Base-by-base conservation (phyloP, 2,888 invertebrate species). In the Xestobium rufovillosum region DNA sequence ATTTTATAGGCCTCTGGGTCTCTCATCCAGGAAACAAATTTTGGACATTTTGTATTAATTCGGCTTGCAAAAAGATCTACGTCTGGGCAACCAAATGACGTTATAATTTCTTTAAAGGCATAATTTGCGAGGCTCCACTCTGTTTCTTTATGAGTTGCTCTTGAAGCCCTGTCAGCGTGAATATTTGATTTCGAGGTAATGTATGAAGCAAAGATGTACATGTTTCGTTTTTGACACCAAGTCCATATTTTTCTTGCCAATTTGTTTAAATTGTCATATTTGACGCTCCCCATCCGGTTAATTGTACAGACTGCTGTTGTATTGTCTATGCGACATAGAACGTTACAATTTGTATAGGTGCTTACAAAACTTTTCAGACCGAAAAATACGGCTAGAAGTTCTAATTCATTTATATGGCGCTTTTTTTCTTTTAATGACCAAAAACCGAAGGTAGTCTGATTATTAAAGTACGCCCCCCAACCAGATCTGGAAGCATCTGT, bases 41-140 rank as follows among this genome's bases (percentile, higher is more conserved):
- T 45, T 15, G 34, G 2, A 32, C 53, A 55, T 41, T 56, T 56
- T 12, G 31, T 29, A 36, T 54, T 53, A 4, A 37, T 29, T 4
- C 38, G 34, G 2, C 48, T 47, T 8, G 53, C 52, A 37, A 55
- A 53, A 4, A 51, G 32, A 28, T 55, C 49, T 26, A 47, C 47
- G 4, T 47, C 43, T 12, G 45, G 45, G 11, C 29, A 27, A 1
- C 48, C 44, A 29, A 45, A 45, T 6, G 4, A 3, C 3, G n/a
- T 15, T 11, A 26, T 13, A 10, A 43, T 44, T 19, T 34, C 3
- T 14, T 34, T 25, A 34, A 43, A 43, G 3, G 19, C 26, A 17
- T 11, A 26, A 39, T 39, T 13, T 8, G 9, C 23, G 8, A 46
- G 14, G 6, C 14, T 3, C 39, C 38, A 47, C 37, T 45, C 43